Percentiles rank a stretch among this genome's conserved stretches.
Evolutionary conservation across 2,113 vertebrate genomes (phyloP).

Genomic region (Eurystomus gularis): DNA sequence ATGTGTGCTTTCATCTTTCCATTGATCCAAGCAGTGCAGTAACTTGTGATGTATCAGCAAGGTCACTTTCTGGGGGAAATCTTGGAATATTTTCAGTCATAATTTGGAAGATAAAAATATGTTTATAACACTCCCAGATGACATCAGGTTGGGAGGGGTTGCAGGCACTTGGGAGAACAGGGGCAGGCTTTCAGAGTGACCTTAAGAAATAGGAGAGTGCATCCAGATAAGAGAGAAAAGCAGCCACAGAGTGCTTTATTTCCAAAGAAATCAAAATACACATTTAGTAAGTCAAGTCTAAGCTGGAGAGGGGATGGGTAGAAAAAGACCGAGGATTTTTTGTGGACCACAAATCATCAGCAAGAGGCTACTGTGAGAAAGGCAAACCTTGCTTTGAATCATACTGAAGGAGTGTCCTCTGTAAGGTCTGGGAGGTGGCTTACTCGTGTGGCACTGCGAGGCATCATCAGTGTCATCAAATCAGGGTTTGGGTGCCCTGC

Average conservation of each 20-base stretch:
- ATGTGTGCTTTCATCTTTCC: background rate
- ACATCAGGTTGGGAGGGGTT: background rate
- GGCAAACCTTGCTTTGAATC: background rate
- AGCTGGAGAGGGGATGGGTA: background rate
- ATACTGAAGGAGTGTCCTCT: background rate
- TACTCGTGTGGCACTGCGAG: background rate
- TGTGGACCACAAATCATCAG: background rate
- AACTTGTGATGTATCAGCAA: background rate
- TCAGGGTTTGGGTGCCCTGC: background rate
- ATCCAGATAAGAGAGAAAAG: slow-evolving; percentile 32
- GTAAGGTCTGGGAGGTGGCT: background rate
- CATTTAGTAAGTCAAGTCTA: background rate
- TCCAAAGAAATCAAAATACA: background rate
- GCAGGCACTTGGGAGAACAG: background rate
- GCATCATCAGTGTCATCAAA: background rate
- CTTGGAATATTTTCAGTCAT: background rate
- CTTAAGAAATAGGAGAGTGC: background rate
- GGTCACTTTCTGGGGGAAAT: background rate
- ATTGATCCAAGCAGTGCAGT: background rate
- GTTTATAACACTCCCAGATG: background rate
- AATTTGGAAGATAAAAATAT: background rate
- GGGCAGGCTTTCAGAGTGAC: slow-evolving; percentile 4
- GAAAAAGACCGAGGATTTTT: background rate
- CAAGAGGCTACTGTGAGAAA: background rate
- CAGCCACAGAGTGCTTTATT: background rate